Evolutionary conservation across 2,113 vertebrate species (phyloP).

Genomic region (Elephas maximus): DNA sequence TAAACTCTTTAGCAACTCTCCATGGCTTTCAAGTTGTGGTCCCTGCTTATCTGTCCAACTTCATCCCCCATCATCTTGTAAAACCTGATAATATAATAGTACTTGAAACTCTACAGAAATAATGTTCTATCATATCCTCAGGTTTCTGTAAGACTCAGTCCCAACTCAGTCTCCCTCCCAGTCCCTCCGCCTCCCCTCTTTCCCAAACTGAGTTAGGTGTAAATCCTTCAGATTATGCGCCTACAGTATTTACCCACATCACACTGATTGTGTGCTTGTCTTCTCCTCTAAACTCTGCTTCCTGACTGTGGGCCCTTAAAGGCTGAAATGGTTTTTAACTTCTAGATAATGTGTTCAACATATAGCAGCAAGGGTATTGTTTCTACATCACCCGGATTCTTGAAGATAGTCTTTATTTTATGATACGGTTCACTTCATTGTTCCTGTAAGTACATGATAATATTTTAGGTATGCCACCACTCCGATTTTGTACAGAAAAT

Average conservation of each 20-base stretch:
- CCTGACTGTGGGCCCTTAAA: neutral
- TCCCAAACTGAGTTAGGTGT: neutral
- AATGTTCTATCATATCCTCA: neutral
- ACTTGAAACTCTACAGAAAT: neutral
- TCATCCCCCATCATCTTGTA: neutral
- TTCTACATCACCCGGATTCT: neutral
- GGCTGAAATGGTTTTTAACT: neutral
- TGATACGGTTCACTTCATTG: neutral
- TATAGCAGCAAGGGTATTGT: neutral
- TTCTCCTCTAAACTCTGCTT: neutral
- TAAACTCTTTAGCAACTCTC: neutral
- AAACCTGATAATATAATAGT: neutral
- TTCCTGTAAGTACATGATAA: neutral
- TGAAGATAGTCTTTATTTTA: neutral
- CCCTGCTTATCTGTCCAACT: neutral
- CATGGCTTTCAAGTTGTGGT: neutral
- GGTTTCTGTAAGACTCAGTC: neutral
- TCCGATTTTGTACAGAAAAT: neutral
- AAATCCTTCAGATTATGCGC: neutral
- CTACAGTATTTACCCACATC: rapidly evolving
- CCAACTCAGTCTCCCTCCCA: neutral
- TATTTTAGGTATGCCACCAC: neutral
- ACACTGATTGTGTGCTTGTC: neutral
- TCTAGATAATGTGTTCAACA: neutral
- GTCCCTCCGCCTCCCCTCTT: neutral